Evolutionary conservation across 2,888 invertebrate genomes (phyloP).

Genomic region (Dioctria rufipes): DNA sequence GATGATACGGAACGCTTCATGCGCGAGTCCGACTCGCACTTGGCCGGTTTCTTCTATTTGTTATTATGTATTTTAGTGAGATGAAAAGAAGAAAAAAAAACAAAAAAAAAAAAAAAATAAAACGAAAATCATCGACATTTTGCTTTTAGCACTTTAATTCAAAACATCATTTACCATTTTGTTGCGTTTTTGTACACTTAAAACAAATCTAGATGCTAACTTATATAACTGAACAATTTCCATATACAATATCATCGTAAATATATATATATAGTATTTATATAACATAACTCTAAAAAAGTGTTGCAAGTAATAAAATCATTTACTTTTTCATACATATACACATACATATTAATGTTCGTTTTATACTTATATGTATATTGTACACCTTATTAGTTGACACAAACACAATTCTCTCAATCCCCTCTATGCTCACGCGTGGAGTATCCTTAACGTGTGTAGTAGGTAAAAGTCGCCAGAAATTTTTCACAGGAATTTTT

Average conservation of each 20-base stretch:
- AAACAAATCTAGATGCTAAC: slow-evolving; percentile 47
- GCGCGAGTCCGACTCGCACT: too few relatives aligned
- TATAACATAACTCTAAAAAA: slow-evolving; percentile 43
- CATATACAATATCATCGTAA: slow-evolving; percentile 46
- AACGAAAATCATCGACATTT: not conserved
- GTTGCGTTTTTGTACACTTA: slow-evolving; percentile 49
- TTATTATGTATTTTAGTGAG: too few relatives aligned
- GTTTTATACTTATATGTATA: slow-evolving; percentile 4
- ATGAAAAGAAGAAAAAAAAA: too few relatives aligned
- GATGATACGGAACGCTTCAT: too few relatives aligned
- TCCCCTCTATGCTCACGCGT: not conserved
- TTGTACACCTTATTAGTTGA: slow-evolving; percentile 28
- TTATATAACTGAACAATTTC: slow-evolving; percentile 30
- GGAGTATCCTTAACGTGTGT: slow-evolving; percentile 12
- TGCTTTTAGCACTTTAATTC: slow-evolving; percentile 46
- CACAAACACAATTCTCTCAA: slow-evolving; percentile 36
- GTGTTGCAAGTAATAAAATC: slow-evolving; percentile 46
- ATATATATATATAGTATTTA: not conserved
- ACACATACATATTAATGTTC: not conserved
- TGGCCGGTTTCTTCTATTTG: too few relatives aligned
- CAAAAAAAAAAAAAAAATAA: too few relatives aligned
- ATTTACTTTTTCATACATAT: slow-evolving; percentile 23
- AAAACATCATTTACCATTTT: slow-evolving; percentile 46
- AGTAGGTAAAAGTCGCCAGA: slow-evolving; percentile 23
- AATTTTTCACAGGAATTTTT: slow-evolving; percentile 13